These are phyloP conservation scores for Meriones psammophilus DNA, from an alignment of 2,797 vertebrate genomes.

Conservation along the genomic window DNA sequence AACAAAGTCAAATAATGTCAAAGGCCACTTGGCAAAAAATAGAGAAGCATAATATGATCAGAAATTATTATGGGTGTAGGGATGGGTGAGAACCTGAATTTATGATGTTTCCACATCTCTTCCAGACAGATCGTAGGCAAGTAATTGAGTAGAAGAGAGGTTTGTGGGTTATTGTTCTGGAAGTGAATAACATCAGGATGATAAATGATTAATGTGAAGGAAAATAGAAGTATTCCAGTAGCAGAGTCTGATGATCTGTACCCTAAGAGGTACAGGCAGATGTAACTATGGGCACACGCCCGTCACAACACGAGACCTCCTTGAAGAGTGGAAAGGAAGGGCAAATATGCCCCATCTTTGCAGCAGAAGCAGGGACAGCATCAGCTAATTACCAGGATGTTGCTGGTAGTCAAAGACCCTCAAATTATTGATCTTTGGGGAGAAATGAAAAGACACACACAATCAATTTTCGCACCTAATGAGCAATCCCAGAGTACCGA, in stretches of 20 bases:
- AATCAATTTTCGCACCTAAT: constrained; percentile 48
- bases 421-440: constrained; percentile 65
- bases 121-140: constrained; percentile 15
- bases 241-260: neutral
- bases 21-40: neutral
- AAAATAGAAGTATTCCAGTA: constrained; percentile 39
- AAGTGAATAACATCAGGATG: constrained; percentile 36
- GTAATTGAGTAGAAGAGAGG: constrained; percentile 16
- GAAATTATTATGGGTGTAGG: neutral
- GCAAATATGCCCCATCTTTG: constrained; percentile 59
- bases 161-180: constrained; percentile 33
- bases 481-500: constrained; percentile 25
- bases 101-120: constrained; percentile 44
- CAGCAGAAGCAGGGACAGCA: constrained; percentile 41
- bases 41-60: constrained; percentile 6
- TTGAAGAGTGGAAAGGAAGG: constrained; percentile 42
- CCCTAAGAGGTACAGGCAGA: constrained; percentile 48
- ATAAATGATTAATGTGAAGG: constrained; percentile 42
- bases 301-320: constrained; percentile 63
- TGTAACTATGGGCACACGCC: constrained; percentile 8
- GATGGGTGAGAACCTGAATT: neutral
- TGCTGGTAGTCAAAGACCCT: constrained; percentile 67
- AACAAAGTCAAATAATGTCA: constrained; percentile 17
- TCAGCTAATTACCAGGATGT: too few species aligned
- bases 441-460: constrained; percentile 43